Conservation (phyloP, 2,888 invertebrate species). For the Vanessa cardui region DNA sequence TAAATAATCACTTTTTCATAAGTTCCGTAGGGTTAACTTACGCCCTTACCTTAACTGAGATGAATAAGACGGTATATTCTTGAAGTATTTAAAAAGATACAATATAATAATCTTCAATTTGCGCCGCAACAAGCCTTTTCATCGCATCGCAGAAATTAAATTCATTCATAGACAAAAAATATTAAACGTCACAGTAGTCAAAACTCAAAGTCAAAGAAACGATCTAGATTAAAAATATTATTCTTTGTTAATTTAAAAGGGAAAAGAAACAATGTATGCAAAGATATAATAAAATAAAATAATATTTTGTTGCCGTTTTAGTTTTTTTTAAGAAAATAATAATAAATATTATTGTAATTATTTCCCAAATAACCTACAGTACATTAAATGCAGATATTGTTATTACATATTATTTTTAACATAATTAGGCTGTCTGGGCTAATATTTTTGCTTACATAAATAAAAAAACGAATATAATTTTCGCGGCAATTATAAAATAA, state of each 20-base stretch:
- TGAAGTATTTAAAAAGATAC: conserved; percentile 67
- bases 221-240: neutral
- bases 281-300: too few species aligned
- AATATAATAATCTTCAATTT: conserved; percentile 64
- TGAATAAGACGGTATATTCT: conserved; percentile 77
- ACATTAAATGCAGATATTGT: neutral
- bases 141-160: conserved; percentile 56
- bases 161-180: conserved; percentile 34
- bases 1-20: conserved; percentile 80
- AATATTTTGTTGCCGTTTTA: too few species aligned
- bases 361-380: too few species aligned
- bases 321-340: too few species aligned
- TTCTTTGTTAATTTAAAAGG: too few species aligned
- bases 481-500: conserved; percentile 37
- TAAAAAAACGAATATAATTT: conserved; percentile 11
- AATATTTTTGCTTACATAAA: neutral
- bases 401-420: neutral
- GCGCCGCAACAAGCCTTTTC: conserved; percentile 72
- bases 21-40: conserved; percentile 79
- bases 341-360: too few species aligned
- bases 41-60: conserved; percentile 82
- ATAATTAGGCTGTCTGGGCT: neutral
- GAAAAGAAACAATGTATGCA: too few species aligned
- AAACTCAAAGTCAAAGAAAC: conserved; percentile 5
- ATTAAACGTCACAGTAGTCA: conserved; percentile 21